Percentiles rank a stretch among this genome's conserved stretches.
Conservation (phyloP, 2,113 vertebrate species). For the Myrmecobius fasciatus region DNA sequence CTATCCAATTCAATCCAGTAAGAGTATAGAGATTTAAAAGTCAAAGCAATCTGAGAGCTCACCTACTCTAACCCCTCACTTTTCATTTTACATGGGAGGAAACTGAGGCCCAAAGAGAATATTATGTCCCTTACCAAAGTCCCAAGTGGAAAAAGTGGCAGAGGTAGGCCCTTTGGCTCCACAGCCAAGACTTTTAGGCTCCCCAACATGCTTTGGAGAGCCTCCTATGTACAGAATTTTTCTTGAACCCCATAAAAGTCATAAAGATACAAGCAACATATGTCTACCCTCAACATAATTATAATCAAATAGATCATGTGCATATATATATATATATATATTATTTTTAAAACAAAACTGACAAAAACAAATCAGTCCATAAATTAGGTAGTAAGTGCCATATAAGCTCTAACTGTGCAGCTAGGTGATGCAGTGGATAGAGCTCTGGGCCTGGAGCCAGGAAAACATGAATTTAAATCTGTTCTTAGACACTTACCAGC, state of each 20-base stretch:
- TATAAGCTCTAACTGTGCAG: no score
- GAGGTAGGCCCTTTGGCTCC: not conserved
- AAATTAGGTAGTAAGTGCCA: no score
- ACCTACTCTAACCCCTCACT: slow-evolving; percentile 38
- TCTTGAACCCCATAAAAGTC: not conserved
- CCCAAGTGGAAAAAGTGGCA: not conserved
- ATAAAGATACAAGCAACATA: not conserved
- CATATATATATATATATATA: not conserved
- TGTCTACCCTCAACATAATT: slow-evolving; percentile 59
- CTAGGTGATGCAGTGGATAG: no score
- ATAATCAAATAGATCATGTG: slow-evolving; percentile 47
- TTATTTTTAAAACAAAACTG: not conserved
- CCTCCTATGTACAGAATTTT: not conserved
- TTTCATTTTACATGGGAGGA: slow-evolving; percentile 45
- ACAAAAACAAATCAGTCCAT: not conserved
- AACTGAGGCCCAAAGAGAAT: not conserved
- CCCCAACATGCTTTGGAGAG: not conserved
- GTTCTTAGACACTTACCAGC: no score
- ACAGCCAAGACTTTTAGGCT: not conserved
- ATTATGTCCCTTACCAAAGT: not conserved
- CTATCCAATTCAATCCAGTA: slow-evolving; percentile 32
- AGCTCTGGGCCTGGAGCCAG: no score
- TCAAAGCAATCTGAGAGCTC: not conserved
- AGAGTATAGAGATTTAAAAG: slow-evolving; percentile 59
- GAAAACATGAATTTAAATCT: no score